Evolutionary conservation across 2,797 vertebrate species (phyloP).

Genomic region (Antrozous pallidus): DNA sequence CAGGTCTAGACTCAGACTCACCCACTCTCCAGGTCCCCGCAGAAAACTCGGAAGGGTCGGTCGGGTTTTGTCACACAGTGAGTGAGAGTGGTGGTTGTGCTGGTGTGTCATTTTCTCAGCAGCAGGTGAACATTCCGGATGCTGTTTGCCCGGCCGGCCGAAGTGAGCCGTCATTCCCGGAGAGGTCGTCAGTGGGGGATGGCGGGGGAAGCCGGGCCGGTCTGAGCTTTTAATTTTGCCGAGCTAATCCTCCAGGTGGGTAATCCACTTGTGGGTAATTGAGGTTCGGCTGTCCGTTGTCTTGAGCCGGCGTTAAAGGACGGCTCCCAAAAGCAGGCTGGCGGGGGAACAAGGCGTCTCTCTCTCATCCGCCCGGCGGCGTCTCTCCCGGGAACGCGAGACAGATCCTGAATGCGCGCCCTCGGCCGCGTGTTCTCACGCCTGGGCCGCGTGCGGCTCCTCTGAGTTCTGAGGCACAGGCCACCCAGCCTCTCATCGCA

Average conservation of each 20-base stretch:
- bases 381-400: neutral
- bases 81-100: neutral
- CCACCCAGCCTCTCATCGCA: neutral
- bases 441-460: neutral
- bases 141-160: constrained; percentile 31
- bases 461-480: neutral
- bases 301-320: constrained; percentile 3
- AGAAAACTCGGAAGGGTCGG: neutral
- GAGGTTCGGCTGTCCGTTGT: constrained; percentile 28
- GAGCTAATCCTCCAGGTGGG: constrained; percentile 15
- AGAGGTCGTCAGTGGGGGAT: neutral
- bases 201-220: neutral
- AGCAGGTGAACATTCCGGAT: constrained; percentile 44
- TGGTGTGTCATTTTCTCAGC: neutral
- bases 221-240: constrained; percentile 49
- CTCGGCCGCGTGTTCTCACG: neutral
- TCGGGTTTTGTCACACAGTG: neutral
- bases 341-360: constrained; percentile 6
- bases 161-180: constrained; percentile 34
- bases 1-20: neutral
- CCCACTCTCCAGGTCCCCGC: neutral
- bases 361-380: neutral
- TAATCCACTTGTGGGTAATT: constrained; percentile 50
- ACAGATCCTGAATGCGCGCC: neutral
- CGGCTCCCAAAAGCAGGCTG: neutral